Conservation (phyloP, 1,140 invertebrate species). For the Rhyacophila brunnea region DNA sequence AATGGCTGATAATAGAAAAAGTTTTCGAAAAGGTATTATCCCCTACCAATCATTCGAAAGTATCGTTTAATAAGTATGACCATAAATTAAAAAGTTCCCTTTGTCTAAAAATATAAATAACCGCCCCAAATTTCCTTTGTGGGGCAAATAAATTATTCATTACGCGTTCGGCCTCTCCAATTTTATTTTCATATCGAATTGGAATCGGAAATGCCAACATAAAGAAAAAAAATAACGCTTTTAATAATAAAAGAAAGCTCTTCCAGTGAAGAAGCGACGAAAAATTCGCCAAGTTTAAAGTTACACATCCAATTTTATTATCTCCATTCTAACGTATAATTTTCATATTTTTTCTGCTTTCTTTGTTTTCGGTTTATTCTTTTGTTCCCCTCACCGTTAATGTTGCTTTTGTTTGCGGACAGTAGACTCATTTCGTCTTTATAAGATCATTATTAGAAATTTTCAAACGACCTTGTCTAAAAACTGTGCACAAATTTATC, state of each 20-base stretch:
- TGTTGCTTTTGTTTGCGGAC: not conserved
- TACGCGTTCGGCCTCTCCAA: not conserved
- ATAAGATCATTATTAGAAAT: no score
- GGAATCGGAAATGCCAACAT: not conserved
- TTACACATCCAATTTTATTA: constrained; percentile 12
- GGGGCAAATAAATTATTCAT: not conserved
- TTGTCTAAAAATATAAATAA: no score
- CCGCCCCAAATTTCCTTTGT: not conserved
- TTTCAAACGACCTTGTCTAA: no score
- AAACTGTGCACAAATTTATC: no score
- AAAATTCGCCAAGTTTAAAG: constrained; percentile 3
- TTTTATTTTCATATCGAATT: not conserved
- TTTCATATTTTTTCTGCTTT: constrained; percentile 5
- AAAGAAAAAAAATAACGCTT: not conserved
- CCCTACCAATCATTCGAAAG: no score
- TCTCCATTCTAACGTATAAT: constrained; percentile 10
- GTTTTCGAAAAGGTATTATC: no score
- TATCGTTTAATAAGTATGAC: no score
- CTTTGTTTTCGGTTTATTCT: constrained; percentile 10
- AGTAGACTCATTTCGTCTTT: no score
- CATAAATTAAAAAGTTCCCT: no score
- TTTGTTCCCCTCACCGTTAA: not conserved
- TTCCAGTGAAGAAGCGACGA: not conserved
- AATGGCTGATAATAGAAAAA: no score
- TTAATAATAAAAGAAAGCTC: not conserved